phyloP scores from a whole-genome alignment of 2,113 vertebrate species.

The Ciconia stormi region DNA sequence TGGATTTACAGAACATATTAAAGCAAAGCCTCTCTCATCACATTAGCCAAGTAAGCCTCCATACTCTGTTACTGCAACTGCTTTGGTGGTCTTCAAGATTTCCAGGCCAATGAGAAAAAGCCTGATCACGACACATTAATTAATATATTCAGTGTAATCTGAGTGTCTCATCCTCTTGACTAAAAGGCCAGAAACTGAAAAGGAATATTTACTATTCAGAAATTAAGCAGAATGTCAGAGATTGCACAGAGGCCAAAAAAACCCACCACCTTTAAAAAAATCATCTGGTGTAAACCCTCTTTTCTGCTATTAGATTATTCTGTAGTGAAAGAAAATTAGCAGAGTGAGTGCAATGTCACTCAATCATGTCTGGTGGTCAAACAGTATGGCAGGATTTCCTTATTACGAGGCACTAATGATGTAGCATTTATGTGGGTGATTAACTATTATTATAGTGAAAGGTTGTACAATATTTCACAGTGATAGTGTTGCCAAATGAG shows the following conservation, averaged over 20 bases:
- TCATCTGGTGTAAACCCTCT: fast-evolving
- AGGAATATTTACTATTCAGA: neutral
- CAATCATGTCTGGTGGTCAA: neutral
- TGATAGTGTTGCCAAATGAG: neutral
- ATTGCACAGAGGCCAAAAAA: neutral
- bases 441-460: neutral
- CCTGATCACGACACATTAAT: neutral
- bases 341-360: neutral
- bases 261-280: neutral
- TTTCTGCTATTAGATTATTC: neutral
- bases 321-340: neutral
- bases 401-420: neutral
- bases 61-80: neutral
- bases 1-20: neutral
- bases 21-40: neutral
- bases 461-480: neutral
- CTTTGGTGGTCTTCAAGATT: neutral
- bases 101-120: neutral
- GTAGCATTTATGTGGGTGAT: neutral
- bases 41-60: neutral
- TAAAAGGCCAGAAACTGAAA: neutral
- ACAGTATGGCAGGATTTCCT: neutral
- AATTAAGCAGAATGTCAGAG: neutral
- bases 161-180: neutral
- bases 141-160: neutral